These are phyloP conservation scores for Hyaena hyaena DNA, from an alignment of 2,113 vertebrate genomes.

Conservation along the genomic window DNA sequence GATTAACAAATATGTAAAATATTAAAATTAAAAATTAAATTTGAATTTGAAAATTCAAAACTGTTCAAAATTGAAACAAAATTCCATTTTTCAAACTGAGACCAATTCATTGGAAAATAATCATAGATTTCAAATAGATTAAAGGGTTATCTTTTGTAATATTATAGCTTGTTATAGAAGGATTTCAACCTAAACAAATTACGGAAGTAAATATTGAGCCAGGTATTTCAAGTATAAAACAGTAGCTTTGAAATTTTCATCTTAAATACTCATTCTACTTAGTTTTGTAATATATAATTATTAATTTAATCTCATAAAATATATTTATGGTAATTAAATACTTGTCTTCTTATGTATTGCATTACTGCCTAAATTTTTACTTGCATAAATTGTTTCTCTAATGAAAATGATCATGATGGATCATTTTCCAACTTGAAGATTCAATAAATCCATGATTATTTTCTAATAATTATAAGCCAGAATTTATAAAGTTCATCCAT, in stretches of 20 bases:
- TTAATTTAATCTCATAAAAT: background rate
- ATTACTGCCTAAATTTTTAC: background rate
- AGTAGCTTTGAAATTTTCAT: background rate
- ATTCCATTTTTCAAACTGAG: background rate
- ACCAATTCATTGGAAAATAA: background rate
- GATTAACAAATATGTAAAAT: background rate
- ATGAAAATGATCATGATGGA: slow-evolving; percentile 39
- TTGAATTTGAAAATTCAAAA: background rate
- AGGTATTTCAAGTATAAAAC: background rate
- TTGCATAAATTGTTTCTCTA: slow-evolving; percentile 18
- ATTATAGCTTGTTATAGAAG: background rate
- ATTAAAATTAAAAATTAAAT: background rate
- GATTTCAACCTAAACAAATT: background rate
- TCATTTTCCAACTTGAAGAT: slow-evolving; percentile 58
- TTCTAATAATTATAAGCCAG: slow-evolving; percentile 73
- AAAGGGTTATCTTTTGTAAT: background rate
- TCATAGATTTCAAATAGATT: background rate
- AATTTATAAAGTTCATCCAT: slow-evolving; percentile 52
- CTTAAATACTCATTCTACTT: background rate
- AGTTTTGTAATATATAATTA: background rate
- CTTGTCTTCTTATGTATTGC: background rate
- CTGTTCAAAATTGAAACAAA: background rate
- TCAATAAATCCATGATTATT: slow-evolving; percentile 68
- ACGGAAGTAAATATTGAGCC: background rate
- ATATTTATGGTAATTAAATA: background rate